A percentile compares a stretch with the other conserved stretches of the same genome.
These are phyloP conservation scores for Pelvicachromis taeniatus DNA, from an alignment of 2,113 vertebrate species.

Conservation along the genomic window DNA sequence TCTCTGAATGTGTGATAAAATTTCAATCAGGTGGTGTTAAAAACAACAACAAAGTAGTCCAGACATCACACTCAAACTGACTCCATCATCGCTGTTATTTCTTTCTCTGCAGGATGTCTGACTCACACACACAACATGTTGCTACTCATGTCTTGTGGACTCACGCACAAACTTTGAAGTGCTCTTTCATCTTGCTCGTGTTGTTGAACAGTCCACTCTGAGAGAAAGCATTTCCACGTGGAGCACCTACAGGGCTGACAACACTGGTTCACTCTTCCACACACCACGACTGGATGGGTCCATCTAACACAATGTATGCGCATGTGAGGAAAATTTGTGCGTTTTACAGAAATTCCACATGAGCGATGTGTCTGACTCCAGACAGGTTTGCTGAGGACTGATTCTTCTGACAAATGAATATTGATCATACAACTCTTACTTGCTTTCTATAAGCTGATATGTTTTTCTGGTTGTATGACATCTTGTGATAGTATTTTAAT, in stretches of 20 bases:
- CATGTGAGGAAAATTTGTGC: too few species aligned
- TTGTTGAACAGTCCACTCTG: background rate
- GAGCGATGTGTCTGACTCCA: too few species aligned
- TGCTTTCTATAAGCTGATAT: too few species aligned
- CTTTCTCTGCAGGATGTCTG: too few species aligned
- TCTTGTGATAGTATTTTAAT: too few species aligned
- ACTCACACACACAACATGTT: background rate
- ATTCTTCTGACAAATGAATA: too few species aligned
- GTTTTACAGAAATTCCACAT: too few species aligned
- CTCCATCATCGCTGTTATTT: too few species aligned
- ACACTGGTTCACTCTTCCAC: background rate
- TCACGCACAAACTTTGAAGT: background rate
- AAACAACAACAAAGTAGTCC: background rate
- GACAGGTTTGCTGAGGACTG: too few species aligned
- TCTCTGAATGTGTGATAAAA: background rate
- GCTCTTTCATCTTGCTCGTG: background rate
- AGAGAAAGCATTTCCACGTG: background rate
- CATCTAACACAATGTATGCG: background rate
- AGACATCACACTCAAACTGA: background rate
- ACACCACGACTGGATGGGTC: background rate
- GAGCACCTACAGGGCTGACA: background rate
- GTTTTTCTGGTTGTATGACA: too few species aligned
- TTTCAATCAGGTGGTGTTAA: background rate
- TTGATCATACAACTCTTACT: too few species aligned
- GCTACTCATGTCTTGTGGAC: background rate